phyloP scores from a whole-genome alignment of 2,888 invertebrate genomes.

The Rugalucina vietnamica region DNA sequence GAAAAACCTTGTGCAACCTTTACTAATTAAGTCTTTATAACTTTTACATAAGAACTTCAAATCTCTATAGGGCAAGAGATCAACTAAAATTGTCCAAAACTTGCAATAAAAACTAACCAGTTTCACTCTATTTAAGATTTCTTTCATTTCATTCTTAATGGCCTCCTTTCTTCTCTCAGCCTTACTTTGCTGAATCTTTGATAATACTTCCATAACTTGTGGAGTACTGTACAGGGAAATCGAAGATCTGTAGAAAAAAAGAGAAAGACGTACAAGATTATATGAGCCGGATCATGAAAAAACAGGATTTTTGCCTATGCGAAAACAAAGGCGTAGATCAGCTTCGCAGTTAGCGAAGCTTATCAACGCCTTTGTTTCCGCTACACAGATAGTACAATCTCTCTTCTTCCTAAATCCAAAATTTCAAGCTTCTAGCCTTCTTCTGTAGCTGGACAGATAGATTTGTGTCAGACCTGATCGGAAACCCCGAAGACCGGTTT shows the following conservation, averaged over 20 bases:
- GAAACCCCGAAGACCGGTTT: too few species aligned
- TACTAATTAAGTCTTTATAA: background rate
- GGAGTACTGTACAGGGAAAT: conserved; percentile 30
- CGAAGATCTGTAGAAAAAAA: conserved; percentile 34
- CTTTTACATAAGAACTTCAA: background rate
- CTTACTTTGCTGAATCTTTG: conserved; percentile 37
- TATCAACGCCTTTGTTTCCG: background rate
- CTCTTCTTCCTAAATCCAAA: background rate
- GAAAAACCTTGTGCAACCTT: background rate
- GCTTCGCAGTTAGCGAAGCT: background rate
- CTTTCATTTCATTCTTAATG: conserved; percentile 46
- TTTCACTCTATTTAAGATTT: conserved; percentile 56
- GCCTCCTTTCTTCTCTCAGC: conserved; percentile 43
- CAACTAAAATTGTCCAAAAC: too few species aligned
- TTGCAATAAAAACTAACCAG: conserved; percentile 29
- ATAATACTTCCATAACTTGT: conserved; percentile 37
- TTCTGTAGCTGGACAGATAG: too few species aligned
- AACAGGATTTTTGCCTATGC: background rate
- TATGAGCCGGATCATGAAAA: background rate
- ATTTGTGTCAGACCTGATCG: too few species aligned
- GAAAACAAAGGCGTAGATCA: background rate
- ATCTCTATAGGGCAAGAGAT: too few species aligned
- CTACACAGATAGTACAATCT: background rate
- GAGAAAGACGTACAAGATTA: background rate
- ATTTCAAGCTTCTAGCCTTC: too few species aligned